Base-by-base conservation (phyloP, 2,113 vertebrate species). In the Corynorhinus townsendii region DNA sequence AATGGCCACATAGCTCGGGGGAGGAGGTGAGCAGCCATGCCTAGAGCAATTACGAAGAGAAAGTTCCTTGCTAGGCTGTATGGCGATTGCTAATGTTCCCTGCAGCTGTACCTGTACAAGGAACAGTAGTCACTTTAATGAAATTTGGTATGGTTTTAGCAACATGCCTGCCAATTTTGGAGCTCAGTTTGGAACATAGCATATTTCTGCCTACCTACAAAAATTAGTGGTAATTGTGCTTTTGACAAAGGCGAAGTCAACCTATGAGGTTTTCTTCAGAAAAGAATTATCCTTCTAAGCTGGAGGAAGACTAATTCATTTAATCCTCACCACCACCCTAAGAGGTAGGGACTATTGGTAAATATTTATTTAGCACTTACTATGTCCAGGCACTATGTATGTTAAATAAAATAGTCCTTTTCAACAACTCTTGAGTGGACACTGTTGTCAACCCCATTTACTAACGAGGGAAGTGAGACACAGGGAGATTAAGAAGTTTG, bases 161-260 rank as follows among this genome's bases (percentile, higher is more conserved):
- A 84, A 92, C 80, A 90, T 52, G 43, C 40, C n/a, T 92, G 20
- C 45, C 72, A 76, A 45, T 56, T 93, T 26, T 75, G 43, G 73
- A 89, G 72, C 26, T 91, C 24, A 47, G 35, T 90, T 90, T 77
- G 47, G 62, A 86, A 86, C 20, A 72, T 0, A 86, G 68, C 3
- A 47, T 26, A 56, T 71, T 91, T 85, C 72, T 88, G 43, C n/a
- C 33, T 26, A 19, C 33, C n/a, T 88, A 86, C 8, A 79, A 47
- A 91, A 91, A 94, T 90, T 68, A 94, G 87, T 87, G 20, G 54
- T 83, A 66, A 95, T 82, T 43, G 77, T 69, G 33, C 24, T 79
- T 62, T 86, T 49, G 30, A 81, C 52, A 79, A 88, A 91, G 38
- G 73, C 22, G 33, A 77, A 89, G 35, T 71, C 47, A 82, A 72